Evolutionary conservation across 2,113 vertebrate genomes (phyloP).

Genomic region (Hystrix brachyura): DNA sequence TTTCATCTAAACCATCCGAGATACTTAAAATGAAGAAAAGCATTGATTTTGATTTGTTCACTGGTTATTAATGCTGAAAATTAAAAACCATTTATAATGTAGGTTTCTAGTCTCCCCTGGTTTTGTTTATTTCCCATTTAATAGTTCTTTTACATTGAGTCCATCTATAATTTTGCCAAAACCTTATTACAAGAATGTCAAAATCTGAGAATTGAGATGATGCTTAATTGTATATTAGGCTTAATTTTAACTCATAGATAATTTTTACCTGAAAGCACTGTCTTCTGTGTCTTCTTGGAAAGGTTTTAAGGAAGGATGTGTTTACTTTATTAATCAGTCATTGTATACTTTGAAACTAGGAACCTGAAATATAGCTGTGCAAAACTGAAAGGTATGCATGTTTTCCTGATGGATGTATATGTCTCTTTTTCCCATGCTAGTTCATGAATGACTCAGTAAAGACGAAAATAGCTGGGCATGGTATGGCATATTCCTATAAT

Average conservation of each 20-base stretch:
- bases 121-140: conserved; percentile 52
- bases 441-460: conserved; percentile 10
- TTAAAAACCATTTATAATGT: conserved; percentile 23
- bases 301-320: not conserved
- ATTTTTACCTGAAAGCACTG: conserved; percentile 2
- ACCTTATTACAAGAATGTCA: not conserved
- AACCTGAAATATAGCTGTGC: conserved; percentile 19
- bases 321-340: conserved; percentile 34
- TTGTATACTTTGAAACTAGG: conserved; percentile 22
- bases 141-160: not conserved
- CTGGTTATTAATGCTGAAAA: not conserved
- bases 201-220: conserved; percentile 4
- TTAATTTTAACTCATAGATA: not conserved
- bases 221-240: conserved; percentile 26
- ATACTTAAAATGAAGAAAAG: conserved; percentile 49
- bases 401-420: not conserved
- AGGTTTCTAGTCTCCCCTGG: not conserved
- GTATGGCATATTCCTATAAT: not conserved
- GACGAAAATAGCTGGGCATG: not conserved
- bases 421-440: conserved; percentile 5
- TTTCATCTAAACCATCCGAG: conserved; percentile 29
- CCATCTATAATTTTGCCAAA: conserved; percentile 55
- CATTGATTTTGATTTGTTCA: conserved; percentile 43
- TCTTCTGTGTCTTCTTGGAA: not conserved
- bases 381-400: not conserved